A percentile compares a stretch with the other conserved stretches of the same genome.
Evolutionary conservation across 2,888 invertebrate species (phyloP).

Genomic region (Cinara cedri): DNA sequence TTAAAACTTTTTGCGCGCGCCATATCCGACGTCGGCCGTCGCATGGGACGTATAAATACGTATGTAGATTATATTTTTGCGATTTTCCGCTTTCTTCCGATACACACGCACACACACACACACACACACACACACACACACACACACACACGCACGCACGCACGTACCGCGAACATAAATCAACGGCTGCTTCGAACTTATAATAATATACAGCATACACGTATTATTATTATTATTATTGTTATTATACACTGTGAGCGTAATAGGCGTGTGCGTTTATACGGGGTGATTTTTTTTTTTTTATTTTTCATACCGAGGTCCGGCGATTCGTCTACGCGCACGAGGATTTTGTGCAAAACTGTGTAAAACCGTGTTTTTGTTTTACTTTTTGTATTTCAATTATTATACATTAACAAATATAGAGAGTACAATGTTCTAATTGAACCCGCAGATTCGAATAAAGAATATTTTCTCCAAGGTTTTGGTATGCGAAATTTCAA

Average conservation of each 20-base stretch:
- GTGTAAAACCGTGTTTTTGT: too few species aligned
- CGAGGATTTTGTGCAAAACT: too few species aligned
- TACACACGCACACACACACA: neutral
- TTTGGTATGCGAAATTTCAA: too few species aligned
- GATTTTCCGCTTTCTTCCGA: constrained; percentile 19
- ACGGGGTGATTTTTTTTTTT: too few species aligned
- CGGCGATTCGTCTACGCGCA: too few species aligned
- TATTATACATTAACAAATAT: too few species aligned
- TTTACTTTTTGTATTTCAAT: too few species aligned
- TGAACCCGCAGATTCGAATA: too few species aligned
- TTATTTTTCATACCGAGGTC: too few species aligned
- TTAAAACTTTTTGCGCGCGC: constrained; percentile 1
- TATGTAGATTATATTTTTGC: constrained; percentile 15
- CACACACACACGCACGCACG: neutral
- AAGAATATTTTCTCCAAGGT: too few species aligned
- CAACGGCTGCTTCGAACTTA: neutral
- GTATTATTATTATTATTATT: neutral
- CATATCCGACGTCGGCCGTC: neutral
- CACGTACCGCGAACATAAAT: neutral
- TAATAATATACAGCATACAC: neutral
- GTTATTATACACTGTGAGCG: neutral
- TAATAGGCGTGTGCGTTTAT: too few species aligned
- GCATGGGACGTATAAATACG: neutral
- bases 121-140: neutral
- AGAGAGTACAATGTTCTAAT: too few species aligned